Percentiles rank a stretch among this genome's conserved stretches.
These are phyloP conservation scores for Drosophila kohkoa DNA, from an alignment of 1,140 invertebrate genomes.

Conservation along the genomic window DNA sequence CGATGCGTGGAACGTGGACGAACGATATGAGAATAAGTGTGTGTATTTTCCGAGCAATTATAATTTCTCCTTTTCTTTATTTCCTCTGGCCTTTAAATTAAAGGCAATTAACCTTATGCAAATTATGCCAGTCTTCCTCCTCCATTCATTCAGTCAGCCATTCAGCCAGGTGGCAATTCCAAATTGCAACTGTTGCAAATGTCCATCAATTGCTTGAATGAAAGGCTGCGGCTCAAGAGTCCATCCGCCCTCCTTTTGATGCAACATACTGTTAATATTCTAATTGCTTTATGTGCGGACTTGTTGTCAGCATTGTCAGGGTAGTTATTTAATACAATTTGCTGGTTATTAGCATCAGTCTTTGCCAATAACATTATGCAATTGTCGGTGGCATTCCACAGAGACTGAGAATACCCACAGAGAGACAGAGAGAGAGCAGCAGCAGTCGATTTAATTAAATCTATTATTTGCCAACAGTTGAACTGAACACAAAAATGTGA, in stretches of 20 bases:
- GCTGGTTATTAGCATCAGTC: background rate
- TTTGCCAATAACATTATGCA: no score
- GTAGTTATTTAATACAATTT: conserved; percentile 4
- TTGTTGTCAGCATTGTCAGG: background rate
- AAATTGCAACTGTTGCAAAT: conserved; percentile 2
- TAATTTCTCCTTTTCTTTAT: conserved; percentile 52
- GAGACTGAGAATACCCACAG: no score
- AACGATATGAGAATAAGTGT: background rate
- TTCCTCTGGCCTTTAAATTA: conserved; percentile 66
- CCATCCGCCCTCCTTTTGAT: background rate
- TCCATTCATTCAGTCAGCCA: no score
- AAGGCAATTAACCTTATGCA: conserved; percentile 71
- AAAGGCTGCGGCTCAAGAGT: background rate
- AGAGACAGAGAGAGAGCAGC: no score
- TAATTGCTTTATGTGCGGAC: background rate
- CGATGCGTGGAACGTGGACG: background rate
- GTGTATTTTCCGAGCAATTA: conserved; percentile 55
- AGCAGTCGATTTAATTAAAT: no score
- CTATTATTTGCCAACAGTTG: no score
- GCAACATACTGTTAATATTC: background rate
- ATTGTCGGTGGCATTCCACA: no score
- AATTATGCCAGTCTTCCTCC: conserved; percentile 26
- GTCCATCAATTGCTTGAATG: conserved; percentile 8
- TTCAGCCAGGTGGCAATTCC: conserved; percentile 17
- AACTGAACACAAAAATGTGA: no score